A percentile compares a stretch with the other conserved stretches of the same genome.
These are phyloP conservation scores for Eulacestoma nigropectus DNA, from an alignment of 2,113 vertebrate genomes.

Conservation along the genomic window DNA sequence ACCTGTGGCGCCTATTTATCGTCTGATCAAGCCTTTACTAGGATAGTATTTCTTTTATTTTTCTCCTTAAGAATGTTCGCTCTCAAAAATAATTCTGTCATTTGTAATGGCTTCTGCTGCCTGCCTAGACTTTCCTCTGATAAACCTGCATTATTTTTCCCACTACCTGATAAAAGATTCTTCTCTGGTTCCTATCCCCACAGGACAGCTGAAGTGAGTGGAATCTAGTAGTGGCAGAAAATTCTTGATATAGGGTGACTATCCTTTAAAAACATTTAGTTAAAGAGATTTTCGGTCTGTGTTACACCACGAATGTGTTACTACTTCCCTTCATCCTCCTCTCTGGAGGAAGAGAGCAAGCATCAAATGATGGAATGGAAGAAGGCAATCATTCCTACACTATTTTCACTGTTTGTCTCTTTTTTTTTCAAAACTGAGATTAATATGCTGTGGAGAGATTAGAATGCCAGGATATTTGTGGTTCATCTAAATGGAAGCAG, in stretches of 20 bases:
- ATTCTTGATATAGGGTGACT: background rate
- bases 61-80: background rate
- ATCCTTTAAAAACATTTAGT: background rate
- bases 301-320: background rate
- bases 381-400: background rate
- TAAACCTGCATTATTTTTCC: background rate
- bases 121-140: background rate
- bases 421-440: background rate
- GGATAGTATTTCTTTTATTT: background rate
- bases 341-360: background rate
- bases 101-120: background rate
- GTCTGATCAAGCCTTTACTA: background rate
- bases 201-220: background rate
- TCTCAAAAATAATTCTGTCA: background rate
- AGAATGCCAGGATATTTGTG: constrained; percentile 27
- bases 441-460: background rate
- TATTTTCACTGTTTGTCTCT: background rate
- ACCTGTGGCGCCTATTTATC: background rate
- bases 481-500: constrained; percentile 22
- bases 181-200: background rate
- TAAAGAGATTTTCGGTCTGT: background rate
- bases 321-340: background rate
- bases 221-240: background rate
- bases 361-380: background rate
- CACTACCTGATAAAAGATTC: background rate